Percentiles rank a stretch among this genome's conserved stretches.
Conservation (phyloP, 2,888 invertebrate species). For the Gibbula magus region DNA sequence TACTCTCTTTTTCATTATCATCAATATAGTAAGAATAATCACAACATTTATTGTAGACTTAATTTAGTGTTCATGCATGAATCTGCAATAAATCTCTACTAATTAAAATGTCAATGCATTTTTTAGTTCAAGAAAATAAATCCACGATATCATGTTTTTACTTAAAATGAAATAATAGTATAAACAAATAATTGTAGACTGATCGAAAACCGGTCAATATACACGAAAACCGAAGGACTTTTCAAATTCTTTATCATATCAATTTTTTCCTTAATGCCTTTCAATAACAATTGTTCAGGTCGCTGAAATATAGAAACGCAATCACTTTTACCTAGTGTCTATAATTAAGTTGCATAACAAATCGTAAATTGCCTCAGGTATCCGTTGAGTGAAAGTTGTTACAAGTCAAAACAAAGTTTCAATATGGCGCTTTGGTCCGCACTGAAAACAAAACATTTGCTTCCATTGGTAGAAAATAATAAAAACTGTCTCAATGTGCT, state of each 20-base stretch:
- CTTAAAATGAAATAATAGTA: too few species aligned
- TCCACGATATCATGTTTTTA: neutral
- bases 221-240: neutral
- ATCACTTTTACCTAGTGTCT: neutral
- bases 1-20: too few species aligned
- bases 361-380: neutral
- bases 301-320: neutral
- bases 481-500: neutral
- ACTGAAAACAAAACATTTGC: constrained; percentile 22
- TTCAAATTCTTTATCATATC: neutral
- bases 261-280: neutral
- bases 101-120: too few species aligned
- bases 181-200: neutral
- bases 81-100: too few species aligned
- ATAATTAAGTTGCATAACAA: neutral
- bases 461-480: neutral
- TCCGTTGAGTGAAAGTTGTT: neutral
- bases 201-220: neutral
- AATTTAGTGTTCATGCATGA: too few species aligned
- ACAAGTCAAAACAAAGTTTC: constrained; percentile 44
- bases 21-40: too few species aligned
- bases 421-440: constrained; percentile 41
- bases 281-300: neutral
- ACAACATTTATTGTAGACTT: too few species aligned
- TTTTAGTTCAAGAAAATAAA: too few species aligned